Conservation (phyloP, 2,888 invertebrate species). For the Drosophila barbarae region DNA sequence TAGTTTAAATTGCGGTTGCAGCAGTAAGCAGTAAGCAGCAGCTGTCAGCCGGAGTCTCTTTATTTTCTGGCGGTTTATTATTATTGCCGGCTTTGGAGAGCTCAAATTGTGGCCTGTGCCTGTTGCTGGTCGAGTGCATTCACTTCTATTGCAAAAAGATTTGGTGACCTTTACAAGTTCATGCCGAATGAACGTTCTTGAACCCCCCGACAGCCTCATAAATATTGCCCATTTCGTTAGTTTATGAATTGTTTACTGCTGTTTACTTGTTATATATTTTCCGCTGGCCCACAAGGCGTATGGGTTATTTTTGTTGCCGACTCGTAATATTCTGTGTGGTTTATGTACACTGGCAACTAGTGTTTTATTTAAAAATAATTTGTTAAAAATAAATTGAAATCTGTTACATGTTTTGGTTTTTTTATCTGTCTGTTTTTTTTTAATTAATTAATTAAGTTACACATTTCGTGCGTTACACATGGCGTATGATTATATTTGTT, state of each 20-base stretch:
- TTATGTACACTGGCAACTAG: not conserved
- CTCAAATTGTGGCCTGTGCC: conserved; percentile 27
- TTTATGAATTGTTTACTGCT: conserved; percentile 19
- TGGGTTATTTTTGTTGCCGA: not conserved
- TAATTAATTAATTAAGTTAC: too few species aligned
- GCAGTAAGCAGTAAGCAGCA: conserved; percentile 26
- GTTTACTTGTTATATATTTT: conserved; percentile 3
- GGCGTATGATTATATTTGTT: not conserved
- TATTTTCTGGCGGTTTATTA: conserved; percentile 44
- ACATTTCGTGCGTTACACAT: not conserved
- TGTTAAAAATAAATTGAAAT: not conserved
- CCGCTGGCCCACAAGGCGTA: conserved; percentile 7
- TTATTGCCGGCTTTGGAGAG: conserved; percentile 58
- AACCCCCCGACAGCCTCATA: conserved; percentile 43
- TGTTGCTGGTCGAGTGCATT: conserved; percentile 60
- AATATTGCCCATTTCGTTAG: conserved; percentile 27
- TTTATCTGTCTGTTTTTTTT: too few species aligned
- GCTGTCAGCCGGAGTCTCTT: conserved; percentile 35
- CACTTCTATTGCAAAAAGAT: conserved; percentile 68
- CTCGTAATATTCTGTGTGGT: not conserved
- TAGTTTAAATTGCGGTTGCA: conserved; percentile 75
- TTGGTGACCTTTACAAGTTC: conserved; percentile 76
- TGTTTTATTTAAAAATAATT: too few species aligned
- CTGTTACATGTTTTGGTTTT: too few species aligned
- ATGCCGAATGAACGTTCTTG: conserved; percentile 71